These are phyloP conservation scores for Hermatobates lingyangjiaoensis DNA, from an alignment of 1,140 invertebrate genomes.

Conservation along the genomic window DNA sequence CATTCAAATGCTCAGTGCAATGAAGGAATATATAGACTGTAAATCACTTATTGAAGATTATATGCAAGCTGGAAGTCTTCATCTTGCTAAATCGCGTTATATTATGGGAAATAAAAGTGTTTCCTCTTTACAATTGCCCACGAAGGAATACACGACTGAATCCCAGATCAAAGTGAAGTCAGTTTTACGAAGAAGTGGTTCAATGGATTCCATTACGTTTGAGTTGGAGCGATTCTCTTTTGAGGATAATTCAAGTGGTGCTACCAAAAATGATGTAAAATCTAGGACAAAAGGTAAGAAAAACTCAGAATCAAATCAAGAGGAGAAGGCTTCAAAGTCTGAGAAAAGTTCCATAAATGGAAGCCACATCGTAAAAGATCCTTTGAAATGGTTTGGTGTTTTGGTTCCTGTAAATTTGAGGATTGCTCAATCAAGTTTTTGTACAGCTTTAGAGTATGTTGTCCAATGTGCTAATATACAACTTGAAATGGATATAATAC, in stretches of 20 bases:
- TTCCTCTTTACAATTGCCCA: slow-evolving; percentile 40
- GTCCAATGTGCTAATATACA: slow-evolving; percentile 43
- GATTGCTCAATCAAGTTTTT: slow-evolving; percentile 42
- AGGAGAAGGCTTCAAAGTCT: neutral
- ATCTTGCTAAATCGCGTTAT: slow-evolving; percentile 49
- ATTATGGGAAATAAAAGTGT: slow-evolving; percentile 45
- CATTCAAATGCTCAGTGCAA: slow-evolving; percentile 38
- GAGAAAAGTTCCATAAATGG: neutral
- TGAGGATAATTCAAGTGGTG: neutral
- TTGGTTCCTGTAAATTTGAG: slow-evolving; percentile 47
- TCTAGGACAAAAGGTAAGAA: neutral
- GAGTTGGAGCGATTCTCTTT: slow-evolving; percentile 4
- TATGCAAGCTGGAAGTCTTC: slow-evolving; percentile 33
- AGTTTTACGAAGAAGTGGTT: slow-evolving; percentile 19
- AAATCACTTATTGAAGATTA: slow-evolving; percentile 42
- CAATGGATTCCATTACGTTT: neutral
- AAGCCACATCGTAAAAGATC: slow-evolving; percentile 29
- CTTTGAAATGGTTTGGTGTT: slow-evolving; percentile 55
- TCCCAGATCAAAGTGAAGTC: slow-evolving; percentile 28
- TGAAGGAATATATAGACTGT: slow-evolving; percentile 40
- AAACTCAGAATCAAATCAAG: neutral
- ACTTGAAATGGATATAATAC: slow-evolving; percentile 28
- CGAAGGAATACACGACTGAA: slow-evolving; percentile 34
- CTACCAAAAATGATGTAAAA: neutral
- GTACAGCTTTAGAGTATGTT: slow-evolving; percentile 36